Conservation (phyloP, 2,113 vertebrate species). For the Paracanthobrama guichenoti region DNA sequence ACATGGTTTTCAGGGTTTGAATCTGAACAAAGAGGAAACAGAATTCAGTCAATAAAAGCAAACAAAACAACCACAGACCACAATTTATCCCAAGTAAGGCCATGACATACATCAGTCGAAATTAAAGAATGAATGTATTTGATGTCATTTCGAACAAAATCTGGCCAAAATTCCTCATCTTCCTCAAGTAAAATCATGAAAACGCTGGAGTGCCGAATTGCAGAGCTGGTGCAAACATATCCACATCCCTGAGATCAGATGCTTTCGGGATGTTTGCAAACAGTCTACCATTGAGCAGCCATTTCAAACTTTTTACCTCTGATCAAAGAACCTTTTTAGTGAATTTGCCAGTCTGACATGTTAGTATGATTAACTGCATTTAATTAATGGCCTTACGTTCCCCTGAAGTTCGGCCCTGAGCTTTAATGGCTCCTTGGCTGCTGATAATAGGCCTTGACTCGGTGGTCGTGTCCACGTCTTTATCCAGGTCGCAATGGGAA, state of each 20-base stretch:
- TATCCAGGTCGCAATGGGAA: conserved; percentile 84
- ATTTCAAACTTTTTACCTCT: background rate
- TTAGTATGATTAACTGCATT: background rate
- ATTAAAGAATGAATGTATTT: background rate
- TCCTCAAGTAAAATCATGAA: background rate
- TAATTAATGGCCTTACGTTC: conserved; percentile 3
- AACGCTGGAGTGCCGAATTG: background rate
- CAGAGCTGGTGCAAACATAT: background rate
- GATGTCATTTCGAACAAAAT: background rate
- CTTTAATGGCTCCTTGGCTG: conserved; percentile 91
- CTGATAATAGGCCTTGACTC: conserved; percentile 81
- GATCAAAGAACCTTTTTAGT: background rate
- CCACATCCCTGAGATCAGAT: background rate
- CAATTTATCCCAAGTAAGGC: background rate
- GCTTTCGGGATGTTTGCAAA: background rate
- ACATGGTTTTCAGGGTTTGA: conserved; percentile 83
- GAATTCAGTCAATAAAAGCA: background rate
- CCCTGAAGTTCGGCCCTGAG: conserved; percentile 87
- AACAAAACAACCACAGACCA: background rate
- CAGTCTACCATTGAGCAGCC: background rate
- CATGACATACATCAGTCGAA: background rate
- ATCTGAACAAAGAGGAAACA: conserved; percentile 72
- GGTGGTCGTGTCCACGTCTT: conserved; percentile 80
- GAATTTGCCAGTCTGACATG: background rate
- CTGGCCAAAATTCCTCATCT: background rate